Percentiles rank a stretch among this genome's conserved stretches.
Evolutionary conservation across 2,797 vertebrate species (phyloP).

Genomic region (Pangasius krempfi): DNA sequence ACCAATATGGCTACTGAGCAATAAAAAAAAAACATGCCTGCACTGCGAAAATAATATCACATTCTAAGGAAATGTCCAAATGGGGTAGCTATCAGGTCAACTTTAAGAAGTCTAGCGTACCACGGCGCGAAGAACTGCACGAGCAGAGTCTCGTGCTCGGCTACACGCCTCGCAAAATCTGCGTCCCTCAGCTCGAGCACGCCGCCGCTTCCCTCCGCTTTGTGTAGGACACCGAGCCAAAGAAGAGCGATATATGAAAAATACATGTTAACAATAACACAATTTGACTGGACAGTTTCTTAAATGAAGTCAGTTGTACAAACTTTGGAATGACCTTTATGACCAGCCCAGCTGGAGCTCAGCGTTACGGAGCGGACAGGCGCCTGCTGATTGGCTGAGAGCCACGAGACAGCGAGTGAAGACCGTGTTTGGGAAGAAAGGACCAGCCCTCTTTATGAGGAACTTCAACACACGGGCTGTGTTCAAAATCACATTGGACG

Average conservation of each 20-base stretch:
- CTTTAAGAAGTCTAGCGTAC: slow-evolving; percentile 40
- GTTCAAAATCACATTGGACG: not conserved
- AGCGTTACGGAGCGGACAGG: not conserved
- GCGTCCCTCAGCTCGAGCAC: slow-evolving; percentile 63
- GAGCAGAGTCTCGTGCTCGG: slow-evolving; percentile 59
- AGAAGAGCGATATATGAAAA: not conserved
- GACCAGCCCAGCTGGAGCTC: not conserved
- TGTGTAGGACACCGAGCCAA: slow-evolving; percentile 5
- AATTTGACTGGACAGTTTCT: not conserved
- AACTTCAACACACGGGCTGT: not conserved
- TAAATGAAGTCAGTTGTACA: not conserved
- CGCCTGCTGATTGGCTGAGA: slow-evolving; percentile 31
- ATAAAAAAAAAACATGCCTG: not conserved
- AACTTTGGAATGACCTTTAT: too few species aligned
- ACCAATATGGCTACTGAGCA: too few species aligned
- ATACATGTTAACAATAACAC: not conserved
- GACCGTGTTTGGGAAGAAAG: slow-evolving; percentile 13
- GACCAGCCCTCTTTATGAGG: not conserved
- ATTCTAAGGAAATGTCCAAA: not conserved
- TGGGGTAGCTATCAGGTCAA: not conserved
- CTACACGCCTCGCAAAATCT: slow-evolving; percentile 55
- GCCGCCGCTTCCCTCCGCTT: slow-evolving; percentile 44
- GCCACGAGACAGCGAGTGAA: not conserved
- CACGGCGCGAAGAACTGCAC: slow-evolving; percentile 67
- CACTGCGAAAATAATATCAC: not conserved